phyloP scores from a whole-genome alignment of 2,113 vertebrate genomes.

The Caranx ignobilis region DNA sequence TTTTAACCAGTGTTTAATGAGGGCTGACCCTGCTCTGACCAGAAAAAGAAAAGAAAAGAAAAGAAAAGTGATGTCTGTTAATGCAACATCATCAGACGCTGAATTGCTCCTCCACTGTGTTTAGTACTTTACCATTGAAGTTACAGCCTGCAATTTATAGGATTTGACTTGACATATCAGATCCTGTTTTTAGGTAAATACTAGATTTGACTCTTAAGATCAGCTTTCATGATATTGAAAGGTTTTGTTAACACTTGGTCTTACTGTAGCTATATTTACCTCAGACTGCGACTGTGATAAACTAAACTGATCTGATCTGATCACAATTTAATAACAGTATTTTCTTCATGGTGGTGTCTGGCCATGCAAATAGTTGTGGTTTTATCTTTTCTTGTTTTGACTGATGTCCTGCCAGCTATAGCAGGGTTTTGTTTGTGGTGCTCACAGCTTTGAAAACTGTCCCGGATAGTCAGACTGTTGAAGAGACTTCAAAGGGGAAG shows the following conservation, averaged over 20 bases:
- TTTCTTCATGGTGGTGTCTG: too few relatives aligned
- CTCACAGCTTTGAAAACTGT: neutral
- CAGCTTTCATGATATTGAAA: neutral
- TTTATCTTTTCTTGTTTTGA: neutral
- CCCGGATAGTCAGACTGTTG: neutral
- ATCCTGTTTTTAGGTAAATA: neutral
- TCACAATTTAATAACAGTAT: too few relatives aligned
- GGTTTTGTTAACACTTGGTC: neutral
- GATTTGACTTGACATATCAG: neutral
- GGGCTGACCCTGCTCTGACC: neutral
- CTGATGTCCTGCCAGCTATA: neutral
- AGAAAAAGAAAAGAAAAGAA: neutral
- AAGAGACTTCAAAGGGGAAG: neutral
- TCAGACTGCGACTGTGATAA: neutral
- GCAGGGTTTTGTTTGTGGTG: neutral
- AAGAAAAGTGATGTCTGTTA: neutral
- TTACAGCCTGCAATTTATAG: neutral
- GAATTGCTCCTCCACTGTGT: neutral
- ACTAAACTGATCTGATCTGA: too few relatives aligned
- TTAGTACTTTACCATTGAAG: neutral
- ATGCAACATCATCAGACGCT: neutral
- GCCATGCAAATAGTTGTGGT: too few relatives aligned
- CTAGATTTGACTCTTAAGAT: neutral
- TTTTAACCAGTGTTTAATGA: constrained; percentile 11
- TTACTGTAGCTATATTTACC: neutral